These are phyloP conservation scores for Rhagonycha lutea DNA, from an alignment of 2,888 invertebrate species.

Conservation along the genomic window DNA sequence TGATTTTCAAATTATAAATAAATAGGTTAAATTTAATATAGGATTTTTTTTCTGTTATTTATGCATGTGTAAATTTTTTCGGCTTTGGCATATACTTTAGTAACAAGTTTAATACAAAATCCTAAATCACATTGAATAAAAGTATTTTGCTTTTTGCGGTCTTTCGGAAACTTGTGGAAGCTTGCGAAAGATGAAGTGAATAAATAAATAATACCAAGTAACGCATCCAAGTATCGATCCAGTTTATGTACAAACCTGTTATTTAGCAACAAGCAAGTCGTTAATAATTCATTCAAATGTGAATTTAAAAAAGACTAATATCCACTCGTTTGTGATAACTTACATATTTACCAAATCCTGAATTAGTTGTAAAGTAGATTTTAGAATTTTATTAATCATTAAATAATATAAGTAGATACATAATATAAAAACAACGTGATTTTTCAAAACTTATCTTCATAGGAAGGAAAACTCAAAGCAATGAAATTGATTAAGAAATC, in stretches of 20 bases:
- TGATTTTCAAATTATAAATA: too few relatives aligned
- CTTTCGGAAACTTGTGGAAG: constrained; percentile 2
- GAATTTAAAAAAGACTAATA: neutral
- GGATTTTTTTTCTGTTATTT: too few relatives aligned
- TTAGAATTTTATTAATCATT: neutral
- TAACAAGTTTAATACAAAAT: neutral
- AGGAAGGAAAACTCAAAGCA: neutral
- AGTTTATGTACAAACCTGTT: neutral
- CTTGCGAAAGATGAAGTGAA: constrained; percentile 13
- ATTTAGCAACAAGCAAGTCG: neutral
- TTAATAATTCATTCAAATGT: neutral
- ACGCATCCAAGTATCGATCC: constrained; percentile 15
- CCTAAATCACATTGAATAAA: constrained; percentile 6
- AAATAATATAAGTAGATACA: neutral
- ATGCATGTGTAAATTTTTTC: neutral
- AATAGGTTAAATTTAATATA: too few relatives aligned
- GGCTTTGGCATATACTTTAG: neutral
- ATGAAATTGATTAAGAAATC: neutral
- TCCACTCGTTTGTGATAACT: neutral
- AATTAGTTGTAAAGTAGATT: neutral
- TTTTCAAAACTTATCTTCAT: neutral
- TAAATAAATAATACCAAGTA: constrained; percentile 16
- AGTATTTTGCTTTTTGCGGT: constrained; percentile 11
- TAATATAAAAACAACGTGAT: neutral
- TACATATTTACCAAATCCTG: neutral